Evolutionary conservation across 2,797 vertebrate species (phyloP).

Genomic region (Cirrhinus mrigala): DNA sequence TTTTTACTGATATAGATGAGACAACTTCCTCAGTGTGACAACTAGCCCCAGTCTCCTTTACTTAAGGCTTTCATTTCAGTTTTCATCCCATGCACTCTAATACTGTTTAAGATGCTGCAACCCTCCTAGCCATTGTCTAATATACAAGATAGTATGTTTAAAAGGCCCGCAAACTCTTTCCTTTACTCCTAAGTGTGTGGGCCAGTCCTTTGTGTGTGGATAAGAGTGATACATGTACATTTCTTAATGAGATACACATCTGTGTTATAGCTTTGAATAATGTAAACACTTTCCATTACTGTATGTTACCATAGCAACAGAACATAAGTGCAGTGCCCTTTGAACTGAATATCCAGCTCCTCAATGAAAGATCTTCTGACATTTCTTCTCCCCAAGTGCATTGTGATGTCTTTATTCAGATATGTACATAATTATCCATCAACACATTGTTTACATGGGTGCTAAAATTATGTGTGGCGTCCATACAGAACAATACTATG

Average conservation of each 20-base stretch:
- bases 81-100: background rate
- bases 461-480: background rate
- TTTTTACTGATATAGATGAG: background rate
- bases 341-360: constrained; percentile 37
- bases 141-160: background rate
- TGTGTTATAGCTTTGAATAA: constrained; percentile 33
- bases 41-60: background rate
- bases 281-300: constrained; percentile 24
- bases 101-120: background rate
- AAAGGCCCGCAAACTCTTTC: background rate
- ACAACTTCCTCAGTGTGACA: background rate
- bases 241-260: constrained; percentile 36
- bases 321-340: constrained; percentile 67
- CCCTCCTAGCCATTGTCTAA: background rate
- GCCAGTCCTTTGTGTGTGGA: constrained; percentile 34
- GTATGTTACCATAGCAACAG: constrained; percentile 63
- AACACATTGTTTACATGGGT: background rate
- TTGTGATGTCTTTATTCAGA: background rate
- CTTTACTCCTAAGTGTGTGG: constrained; percentile 16
- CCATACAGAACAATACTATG: background rate
- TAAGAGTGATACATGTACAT: constrained; percentile 12
- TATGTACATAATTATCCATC: background rate
- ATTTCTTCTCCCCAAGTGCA: constrained; percentile 9
- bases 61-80: background rate
- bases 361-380: background rate